A percentile compares a stretch with the other conserved stretches of the same genome.
phyloP scores from a whole-genome alignment of 1,140 invertebrate species.

The Pseudomyrmex dendroicus region DNA sequence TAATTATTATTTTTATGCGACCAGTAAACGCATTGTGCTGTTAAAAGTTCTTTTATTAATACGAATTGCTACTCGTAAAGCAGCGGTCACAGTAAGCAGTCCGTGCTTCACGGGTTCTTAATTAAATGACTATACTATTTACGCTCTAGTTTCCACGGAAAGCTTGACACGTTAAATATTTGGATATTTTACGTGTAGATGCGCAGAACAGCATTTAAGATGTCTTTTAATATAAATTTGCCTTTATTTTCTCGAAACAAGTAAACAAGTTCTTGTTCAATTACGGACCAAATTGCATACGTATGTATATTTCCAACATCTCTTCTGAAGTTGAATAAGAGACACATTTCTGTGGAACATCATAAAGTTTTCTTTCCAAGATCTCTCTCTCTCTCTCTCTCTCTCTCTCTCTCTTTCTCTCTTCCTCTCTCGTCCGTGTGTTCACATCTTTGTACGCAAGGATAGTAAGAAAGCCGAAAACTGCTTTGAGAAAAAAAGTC shows the following conservation, averaged over 20 bases:
- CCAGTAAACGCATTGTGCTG: slow-evolving; percentile 60
- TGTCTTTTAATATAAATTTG: neutral
- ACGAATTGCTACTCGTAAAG: slow-evolving; percentile 77
- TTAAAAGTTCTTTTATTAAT: slow-evolving; percentile 80
- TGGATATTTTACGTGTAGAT: neutral
- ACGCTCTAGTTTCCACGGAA: neutral
- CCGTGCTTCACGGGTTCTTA: slow-evolving; percentile 64
- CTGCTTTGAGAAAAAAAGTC: neutral
- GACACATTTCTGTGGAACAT: neutral
- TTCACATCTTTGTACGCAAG: neutral
- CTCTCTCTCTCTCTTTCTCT: too few species aligned
- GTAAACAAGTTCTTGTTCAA: neutral
- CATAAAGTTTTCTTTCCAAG: slow-evolving; percentile 2
- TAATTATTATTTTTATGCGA: slow-evolving; percentile 75
- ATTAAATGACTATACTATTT: slow-evolving; percentile 71
- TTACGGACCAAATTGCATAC: neutral
- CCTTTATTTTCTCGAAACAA: neutral
- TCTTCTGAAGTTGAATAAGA: neutral
- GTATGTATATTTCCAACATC: neutral
- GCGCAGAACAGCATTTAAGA: neutral
- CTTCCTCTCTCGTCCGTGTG: neutral
- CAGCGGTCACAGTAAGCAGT: slow-evolving; percentile 17
- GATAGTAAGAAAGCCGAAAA: neutral
- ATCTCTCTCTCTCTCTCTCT: neutral
- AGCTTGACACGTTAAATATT: neutral